Evolutionary conservation across 2,113 vertebrate genomes (phyloP).

Genomic region (Pica pica): DNA sequence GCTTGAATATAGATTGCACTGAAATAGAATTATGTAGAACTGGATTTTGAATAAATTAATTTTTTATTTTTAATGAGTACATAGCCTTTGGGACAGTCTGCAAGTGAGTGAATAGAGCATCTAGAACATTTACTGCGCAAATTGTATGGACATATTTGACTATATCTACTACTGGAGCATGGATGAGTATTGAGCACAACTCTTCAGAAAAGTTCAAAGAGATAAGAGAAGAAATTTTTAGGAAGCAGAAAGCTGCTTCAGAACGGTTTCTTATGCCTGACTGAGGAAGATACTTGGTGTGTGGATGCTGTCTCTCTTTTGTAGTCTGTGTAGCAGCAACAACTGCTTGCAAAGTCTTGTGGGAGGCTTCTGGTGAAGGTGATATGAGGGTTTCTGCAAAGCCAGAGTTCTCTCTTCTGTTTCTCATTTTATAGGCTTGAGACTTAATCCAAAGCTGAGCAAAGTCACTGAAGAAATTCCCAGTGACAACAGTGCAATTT

Average conservation of each 20-base stretch:
- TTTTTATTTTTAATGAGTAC: not conserved
- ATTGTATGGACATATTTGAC: not conserved
- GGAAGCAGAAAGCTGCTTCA: not conserved
- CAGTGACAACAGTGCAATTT: not conserved
- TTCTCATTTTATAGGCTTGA: not conserved
- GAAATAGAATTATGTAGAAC: constrained; percentile 47
- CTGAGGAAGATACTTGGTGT: not conserved
- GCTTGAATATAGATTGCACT: constrained; percentile 39
- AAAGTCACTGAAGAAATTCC: not conserved
- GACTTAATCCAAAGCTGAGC: not conserved
- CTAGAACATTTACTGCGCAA: not conserved
- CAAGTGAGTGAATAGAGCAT: not conserved
- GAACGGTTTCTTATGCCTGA: not conserved
- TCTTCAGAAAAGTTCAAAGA: not conserved
- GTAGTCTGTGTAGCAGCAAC: not conserved
- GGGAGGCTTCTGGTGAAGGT: not conserved
- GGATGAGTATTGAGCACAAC: not conserved
- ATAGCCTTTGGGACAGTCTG: constrained; percentile 21
- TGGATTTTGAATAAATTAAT: constrained; percentile 56
- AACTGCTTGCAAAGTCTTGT: not conserved
- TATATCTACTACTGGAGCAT: not conserved
- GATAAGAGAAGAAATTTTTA: not conserved
- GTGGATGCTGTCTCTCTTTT: not conserved
- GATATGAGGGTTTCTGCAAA: not conserved
- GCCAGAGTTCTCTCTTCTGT: not conserved